Conservation (phyloP, 2,888 invertebrate species). For the Oasisia sp. region DNA sequence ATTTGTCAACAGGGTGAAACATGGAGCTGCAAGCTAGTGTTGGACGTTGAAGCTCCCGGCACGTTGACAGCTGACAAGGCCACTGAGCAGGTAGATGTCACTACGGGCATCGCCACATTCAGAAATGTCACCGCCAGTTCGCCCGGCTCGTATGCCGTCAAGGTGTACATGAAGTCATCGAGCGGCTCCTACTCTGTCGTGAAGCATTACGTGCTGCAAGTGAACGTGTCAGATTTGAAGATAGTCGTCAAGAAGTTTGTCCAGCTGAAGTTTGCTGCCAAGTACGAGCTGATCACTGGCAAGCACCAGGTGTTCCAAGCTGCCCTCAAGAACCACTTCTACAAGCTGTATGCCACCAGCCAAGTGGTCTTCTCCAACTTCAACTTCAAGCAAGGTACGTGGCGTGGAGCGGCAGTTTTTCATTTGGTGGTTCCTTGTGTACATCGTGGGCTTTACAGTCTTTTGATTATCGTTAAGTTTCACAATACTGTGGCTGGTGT, state of each 20-base stretch:
- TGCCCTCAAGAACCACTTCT: not conserved
- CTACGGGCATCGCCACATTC: not conserved
- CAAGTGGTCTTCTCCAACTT: too few species aligned
- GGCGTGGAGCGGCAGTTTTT: not conserved
- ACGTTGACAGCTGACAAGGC: not conserved
- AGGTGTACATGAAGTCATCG: not conserved
- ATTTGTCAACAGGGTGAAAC: constrained; percentile 1
- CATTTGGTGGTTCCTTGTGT: not conserved
- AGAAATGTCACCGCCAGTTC: not conserved
- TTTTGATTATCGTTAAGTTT: not conserved
- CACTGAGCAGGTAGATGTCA: constrained; percentile 1
- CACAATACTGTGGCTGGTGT: not conserved
- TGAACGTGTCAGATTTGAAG: not conserved
- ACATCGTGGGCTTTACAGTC: not conserved
- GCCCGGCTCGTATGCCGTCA: not conserved
- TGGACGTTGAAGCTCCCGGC: not conserved
- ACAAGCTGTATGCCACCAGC: not conserved
- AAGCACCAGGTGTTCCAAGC: not conserved
- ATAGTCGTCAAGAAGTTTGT: not conserved
- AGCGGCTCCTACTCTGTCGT: not conserved
- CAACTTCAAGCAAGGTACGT: not conserved
- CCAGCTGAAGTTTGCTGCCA: not conserved
- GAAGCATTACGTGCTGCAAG: not conserved
- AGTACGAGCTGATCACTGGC: not conserved
- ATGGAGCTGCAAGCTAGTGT: not conserved